Percentiles rank a stretch among this genome's conserved stretches.
phyloP scores from a whole-genome alignment of 2,797 vertebrate species.

The Distichodus sexfasciatus region DNA sequence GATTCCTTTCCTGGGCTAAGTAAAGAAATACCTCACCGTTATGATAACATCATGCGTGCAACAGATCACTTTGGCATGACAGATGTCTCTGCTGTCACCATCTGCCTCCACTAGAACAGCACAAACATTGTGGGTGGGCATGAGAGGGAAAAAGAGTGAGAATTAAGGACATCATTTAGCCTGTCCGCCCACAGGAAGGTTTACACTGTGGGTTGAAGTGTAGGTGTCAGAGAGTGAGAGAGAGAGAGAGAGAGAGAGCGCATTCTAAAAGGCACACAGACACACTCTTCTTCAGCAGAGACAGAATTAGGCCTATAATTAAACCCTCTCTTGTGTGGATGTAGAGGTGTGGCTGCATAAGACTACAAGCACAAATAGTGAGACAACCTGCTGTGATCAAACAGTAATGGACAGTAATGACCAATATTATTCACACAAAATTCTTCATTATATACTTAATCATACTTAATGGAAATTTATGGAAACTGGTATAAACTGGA shows the following conservation, averaged over 20 bases:
- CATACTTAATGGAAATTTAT: background rate
- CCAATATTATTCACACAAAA: no score
- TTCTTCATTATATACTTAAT: background rate
- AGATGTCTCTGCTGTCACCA: background rate
- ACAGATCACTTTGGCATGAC: background rate
- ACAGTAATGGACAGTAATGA: no score
- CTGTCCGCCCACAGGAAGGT: background rate
- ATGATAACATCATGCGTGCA: background rate
- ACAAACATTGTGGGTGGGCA: conserved; percentile 8
- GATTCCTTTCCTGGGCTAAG: background rate
- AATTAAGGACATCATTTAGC: conserved; percentile 22
- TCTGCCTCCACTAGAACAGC: conserved; percentile 3
- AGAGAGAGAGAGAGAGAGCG: background rate
- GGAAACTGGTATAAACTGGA: background rate
- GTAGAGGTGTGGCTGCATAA: background rate
- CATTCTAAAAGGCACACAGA: background rate
- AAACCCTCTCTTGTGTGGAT: background rate
- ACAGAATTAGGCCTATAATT: conserved; percentile 1
- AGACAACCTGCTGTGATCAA: no score
- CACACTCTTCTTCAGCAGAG: background rate
- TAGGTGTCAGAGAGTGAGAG: background rate
- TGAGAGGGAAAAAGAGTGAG: background rate
- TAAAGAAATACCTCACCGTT: background rate
- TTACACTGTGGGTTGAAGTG: background rate
- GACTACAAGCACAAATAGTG: background rate